Conservation (phyloP, 2,888 invertebrate species). For the Temnothorax unifasciatus region DNA sequence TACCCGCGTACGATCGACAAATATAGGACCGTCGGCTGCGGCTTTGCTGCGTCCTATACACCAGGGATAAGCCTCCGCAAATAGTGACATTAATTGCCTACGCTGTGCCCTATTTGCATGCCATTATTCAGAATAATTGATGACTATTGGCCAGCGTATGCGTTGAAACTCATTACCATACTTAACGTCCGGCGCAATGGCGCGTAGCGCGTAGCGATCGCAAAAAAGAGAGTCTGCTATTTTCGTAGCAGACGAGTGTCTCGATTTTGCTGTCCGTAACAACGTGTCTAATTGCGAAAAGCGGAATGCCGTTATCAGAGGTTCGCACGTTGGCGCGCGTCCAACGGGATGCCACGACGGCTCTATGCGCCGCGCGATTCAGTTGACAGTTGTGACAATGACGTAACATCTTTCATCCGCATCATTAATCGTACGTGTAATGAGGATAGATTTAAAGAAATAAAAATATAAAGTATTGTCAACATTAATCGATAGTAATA, state of each 20-base stretch:
- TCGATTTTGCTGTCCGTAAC: constrained; percentile 30
- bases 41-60: constrained; percentile 67
- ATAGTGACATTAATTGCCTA: constrained; percentile 85
- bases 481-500: neutral
- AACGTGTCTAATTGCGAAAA: constrained; percentile 26
- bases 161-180: constrained; percentile 83
- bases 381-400: neutral
- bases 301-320: neutral
- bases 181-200: constrained; percentile 72
- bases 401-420: neutral
- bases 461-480: neutral
- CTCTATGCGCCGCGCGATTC: neutral
- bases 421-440: neutral
- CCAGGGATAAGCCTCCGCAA: constrained; percentile 83
- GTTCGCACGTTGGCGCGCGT: neutral
- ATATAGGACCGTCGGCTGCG: constrained; percentile 72
- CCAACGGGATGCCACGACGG: neutral
- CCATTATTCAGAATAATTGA: constrained; percentile 85
- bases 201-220: neutral
- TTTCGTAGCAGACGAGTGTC: constrained; percentile 17
- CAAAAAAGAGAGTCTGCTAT: constrained; percentile 29
- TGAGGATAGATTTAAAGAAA: neutral
- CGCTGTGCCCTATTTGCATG: constrained; percentile 83
- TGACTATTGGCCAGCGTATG: constrained; percentile 82
- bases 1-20: constrained; percentile 74